These are phyloP conservation scores for Acanthosoma haemorrhoidale DNA, from an alignment of 2,888 invertebrate species.

Conservation along the genomic window DNA sequence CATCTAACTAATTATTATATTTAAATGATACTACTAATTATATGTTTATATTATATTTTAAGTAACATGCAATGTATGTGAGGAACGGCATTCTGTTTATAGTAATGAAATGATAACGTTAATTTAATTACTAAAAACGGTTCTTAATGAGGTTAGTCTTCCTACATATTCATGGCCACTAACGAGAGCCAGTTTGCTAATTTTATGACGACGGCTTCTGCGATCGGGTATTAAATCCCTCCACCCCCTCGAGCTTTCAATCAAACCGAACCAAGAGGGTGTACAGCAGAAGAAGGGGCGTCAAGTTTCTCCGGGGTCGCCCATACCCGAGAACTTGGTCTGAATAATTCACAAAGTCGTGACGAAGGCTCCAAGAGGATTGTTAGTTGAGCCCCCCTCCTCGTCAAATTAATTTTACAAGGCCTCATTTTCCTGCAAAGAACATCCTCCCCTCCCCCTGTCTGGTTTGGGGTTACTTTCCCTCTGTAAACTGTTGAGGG, in stretches of 20 bases:
- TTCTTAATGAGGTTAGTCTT: not conserved
- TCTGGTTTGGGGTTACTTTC: not conserved
- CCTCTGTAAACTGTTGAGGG: not conserved
- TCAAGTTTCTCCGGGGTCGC: no score
- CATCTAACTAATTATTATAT: no score
- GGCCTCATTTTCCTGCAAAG: not conserved
- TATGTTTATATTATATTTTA: no score
- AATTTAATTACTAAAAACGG: no score
- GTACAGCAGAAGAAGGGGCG: no score
- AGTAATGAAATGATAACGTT: no score
- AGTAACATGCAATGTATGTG: no score
- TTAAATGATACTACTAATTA: no score
- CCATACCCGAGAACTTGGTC: not conserved
- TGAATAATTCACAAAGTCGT: constrained; percentile 17
- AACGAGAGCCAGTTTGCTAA: not conserved
- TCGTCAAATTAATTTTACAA: constrained; percentile 18
- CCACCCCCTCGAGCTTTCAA: not conserved
- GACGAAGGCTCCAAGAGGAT: constrained; percentile 1
- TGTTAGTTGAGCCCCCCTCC: not conserved
- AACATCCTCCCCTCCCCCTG: not conserved
- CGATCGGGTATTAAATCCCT: not conserved
- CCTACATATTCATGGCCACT: not conserved
- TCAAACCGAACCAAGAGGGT: not conserved
- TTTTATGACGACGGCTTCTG: not conserved
- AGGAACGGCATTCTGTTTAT: no score